Percentiles rank a stretch among this genome's conserved stretches.
These are phyloP conservation scores for Zosterops borbonicus DNA, from an alignment of 2,113 vertebrate genomes.

Conservation along the genomic window DNA sequence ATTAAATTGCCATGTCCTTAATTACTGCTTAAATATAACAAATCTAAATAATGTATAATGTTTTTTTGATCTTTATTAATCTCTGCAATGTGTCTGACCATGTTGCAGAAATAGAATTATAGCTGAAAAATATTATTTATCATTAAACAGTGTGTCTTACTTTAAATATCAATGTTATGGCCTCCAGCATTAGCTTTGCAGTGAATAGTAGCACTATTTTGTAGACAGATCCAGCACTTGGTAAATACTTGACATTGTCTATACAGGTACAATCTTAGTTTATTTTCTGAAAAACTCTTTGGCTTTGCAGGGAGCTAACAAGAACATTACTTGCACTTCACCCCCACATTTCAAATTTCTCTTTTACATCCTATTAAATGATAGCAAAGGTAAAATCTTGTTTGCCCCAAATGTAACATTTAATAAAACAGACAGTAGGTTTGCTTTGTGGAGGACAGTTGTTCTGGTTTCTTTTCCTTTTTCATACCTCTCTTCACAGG, in stretches of 20 bases:
- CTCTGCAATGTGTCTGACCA: neutral
- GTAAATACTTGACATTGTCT: neutral
- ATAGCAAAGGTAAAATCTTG: neutral
- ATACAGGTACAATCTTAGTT: neutral
- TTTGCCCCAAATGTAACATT: neutral
- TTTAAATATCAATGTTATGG: slow-evolving; percentile 4
- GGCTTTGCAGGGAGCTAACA: neutral
- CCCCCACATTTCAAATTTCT: neutral
- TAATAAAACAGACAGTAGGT: fast-evolving
- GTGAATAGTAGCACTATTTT: neutral
- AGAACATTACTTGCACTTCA: neutral
- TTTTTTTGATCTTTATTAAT: slow-evolving; percentile 1
- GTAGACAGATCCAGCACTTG: neutral
- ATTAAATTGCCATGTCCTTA: neutral
- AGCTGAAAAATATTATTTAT: slow-evolving; percentile 11
- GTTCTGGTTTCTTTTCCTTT: neutral
- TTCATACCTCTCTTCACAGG: neutral
- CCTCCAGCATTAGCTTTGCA: neutral
- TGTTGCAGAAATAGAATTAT: neutral
- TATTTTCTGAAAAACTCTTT: neutral
- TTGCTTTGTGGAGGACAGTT: neutral
- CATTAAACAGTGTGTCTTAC: neutral
- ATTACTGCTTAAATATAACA: neutral
- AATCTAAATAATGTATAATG: neutral
- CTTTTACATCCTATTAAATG: neutral